phyloP scores from a whole-genome alignment of 2,888 invertebrate genomes.

The Nomada lathburiana region DNA sequence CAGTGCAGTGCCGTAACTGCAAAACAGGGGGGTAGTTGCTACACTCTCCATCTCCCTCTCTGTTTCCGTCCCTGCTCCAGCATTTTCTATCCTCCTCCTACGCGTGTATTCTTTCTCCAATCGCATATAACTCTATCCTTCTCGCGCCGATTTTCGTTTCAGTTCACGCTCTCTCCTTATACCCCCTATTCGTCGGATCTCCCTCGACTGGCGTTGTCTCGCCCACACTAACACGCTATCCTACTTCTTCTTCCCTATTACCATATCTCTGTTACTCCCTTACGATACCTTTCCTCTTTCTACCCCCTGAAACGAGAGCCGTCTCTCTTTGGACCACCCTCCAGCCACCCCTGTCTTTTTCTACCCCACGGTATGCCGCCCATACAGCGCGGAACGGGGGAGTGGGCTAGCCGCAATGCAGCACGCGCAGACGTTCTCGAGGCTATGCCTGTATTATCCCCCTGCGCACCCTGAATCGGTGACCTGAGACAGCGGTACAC shows the following conservation, averaged over 20 bases:
- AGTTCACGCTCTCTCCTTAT: background rate
- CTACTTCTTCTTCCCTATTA: background rate
- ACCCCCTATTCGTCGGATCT: background rate
- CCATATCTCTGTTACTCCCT: background rate
- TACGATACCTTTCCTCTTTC: background rate
- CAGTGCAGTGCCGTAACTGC: constrained; percentile 76
- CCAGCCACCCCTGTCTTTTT: constrained; percentile 11
- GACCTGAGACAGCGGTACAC: constrained; percentile 63
- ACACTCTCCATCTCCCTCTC: constrained; percentile 22
- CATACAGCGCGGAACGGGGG: constrained; percentile 53
- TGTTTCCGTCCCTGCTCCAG: background rate
- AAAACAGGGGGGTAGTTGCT: constrained; percentile 59
- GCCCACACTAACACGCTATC: background rate
- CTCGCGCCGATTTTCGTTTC: background rate
- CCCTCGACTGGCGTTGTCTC: constrained; percentile 13
- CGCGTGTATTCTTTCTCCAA: background rate
- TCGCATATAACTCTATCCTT: background rate
- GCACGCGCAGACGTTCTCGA: constrained; percentile 80
- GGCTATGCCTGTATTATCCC: constrained; percentile 72
- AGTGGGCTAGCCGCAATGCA: constrained; percentile 79
- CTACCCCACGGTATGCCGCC: constrained; percentile 11
- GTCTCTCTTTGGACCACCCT: background rate
- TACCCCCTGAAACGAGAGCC: background rate
- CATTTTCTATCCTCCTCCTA: background rate
- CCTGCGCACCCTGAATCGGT: constrained; percentile 69